These are phyloP conservation scores for Archips crataeganus DNA, from an alignment of 2,888 invertebrate genomes.

Conservation along the genomic window DNA sequence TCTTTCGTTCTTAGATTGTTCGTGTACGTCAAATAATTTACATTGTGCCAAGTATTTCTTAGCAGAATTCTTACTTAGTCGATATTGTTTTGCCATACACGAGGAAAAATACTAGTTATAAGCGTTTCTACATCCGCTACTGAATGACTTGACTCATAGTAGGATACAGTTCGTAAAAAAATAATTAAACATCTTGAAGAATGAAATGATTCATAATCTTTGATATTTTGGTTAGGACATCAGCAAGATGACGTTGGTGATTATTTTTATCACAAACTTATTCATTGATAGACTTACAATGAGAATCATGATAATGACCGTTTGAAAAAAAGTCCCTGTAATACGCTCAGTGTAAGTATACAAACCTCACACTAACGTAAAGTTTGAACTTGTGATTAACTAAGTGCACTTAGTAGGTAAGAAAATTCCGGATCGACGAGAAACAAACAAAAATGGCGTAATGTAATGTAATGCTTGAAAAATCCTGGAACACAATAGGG, in stretches of 20 bases:
- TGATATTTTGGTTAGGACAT: background rate
- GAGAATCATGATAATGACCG: too few relatives aligned
- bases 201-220: conserved; percentile 9
- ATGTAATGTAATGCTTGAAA: background rate
- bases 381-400: too few relatives aligned
- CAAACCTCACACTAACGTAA: too few relatives aligned
- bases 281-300: too few relatives aligned
- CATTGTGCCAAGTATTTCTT: background rate
- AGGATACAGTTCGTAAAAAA: background rate
- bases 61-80: background rate
- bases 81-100: background rate
- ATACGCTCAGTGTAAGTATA: too few relatives aligned
- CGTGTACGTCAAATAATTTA: background rate
- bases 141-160: conserved; percentile 20
- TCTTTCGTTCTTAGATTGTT: too few relatives aligned
- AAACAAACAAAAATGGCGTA: conserved; percentile 15
- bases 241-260: background rate
- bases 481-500: conserved; percentile 21
- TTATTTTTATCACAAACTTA: background rate
- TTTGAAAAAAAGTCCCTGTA: too few relatives aligned
- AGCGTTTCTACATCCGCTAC: conserved; percentile 15
- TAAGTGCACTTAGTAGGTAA: too few relatives aligned
- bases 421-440: background rate
- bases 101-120: background rate
- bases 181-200: conserved; percentile 14